phyloP scores from a whole-genome alignment of 2,888 invertebrate genomes.

The Pomacea canaliculata region DNA sequence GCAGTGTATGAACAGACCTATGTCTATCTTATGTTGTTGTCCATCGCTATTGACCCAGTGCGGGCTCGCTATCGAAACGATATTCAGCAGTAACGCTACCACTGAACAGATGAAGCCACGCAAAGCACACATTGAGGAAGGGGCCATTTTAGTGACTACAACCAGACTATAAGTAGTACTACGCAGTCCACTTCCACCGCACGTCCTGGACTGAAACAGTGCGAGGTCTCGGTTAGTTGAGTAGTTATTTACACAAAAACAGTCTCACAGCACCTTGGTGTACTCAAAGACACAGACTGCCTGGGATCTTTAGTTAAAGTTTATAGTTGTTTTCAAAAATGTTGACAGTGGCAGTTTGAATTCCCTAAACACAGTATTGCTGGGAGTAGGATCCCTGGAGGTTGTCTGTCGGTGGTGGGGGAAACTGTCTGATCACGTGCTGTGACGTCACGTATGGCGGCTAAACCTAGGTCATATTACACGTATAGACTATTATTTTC shows the following conservation, averaged over 20 bases:
- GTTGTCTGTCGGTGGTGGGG: neutral
- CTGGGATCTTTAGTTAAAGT: no score
- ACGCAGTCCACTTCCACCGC: no score
- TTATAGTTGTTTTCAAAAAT: no score
- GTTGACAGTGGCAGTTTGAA: no score
- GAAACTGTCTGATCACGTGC: constrained; percentile 11
- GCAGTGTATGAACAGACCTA: constrained; percentile 39
- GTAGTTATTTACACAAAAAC: no score
- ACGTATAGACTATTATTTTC: no score
- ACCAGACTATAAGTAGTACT: no score
- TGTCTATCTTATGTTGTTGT: constrained; percentile 23
- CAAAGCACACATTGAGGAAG: constrained; percentile 14
- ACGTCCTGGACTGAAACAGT: no score
- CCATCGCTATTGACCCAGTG: constrained; percentile 28
- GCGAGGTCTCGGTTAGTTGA: no score
- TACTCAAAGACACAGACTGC: no score
- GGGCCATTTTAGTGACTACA: constrained; percentile 21
- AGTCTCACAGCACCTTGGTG: no score
- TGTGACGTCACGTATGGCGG: constrained; percentile 20
- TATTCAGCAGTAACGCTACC: constrained; percentile 18
- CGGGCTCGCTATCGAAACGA: constrained; percentile 25
- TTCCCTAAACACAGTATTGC: neutral
- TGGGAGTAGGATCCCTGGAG: neutral
- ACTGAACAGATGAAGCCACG: constrained; percentile 19
- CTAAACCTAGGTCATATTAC: neutral